phyloP scores from a whole-genome alignment of 2,113 vertebrate genomes.

The Genyomyrus donnyi region DNA sequence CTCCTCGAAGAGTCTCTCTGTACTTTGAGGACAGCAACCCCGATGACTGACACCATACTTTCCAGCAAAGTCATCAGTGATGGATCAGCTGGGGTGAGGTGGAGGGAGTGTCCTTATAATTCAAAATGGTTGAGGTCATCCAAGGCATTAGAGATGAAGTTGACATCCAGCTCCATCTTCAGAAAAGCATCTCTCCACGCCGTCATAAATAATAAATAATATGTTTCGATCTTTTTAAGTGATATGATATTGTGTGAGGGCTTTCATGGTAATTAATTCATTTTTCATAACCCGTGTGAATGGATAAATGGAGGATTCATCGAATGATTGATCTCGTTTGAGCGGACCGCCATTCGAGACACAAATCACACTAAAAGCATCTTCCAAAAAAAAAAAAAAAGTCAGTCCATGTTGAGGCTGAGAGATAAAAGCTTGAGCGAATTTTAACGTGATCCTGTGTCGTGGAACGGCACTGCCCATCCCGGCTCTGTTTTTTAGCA shows the following conservation, averaged over 20 bases:
- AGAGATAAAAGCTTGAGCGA: neutral
- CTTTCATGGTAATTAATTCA: slow-evolving; percentile 65
- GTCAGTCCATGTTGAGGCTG: slow-evolving; percentile 34
- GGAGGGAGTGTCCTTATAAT: neutral
- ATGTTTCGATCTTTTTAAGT: slow-evolving; percentile 46
- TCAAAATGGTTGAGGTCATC: slow-evolving; percentile 7
- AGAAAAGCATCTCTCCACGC: neutral
- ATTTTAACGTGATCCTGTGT: slow-evolving; percentile 11
- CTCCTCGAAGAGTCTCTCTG: neutral
- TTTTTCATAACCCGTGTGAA: slow-evolving; percentile 51
- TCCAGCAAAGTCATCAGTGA: neutral
- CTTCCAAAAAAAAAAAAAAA: slow-evolving; percentile 31
- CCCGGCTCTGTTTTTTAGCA: neutral
- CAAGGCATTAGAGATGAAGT: slow-evolving; percentile 6
- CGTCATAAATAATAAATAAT: slow-evolving; percentile 23
- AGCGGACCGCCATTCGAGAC: slow-evolving; percentile 48
- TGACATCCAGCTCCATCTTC: neutral
- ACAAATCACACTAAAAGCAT: slow-evolving; percentile 64
- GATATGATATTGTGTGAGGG: slow-evolving; percentile 40
- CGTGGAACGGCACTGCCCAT: neutral
- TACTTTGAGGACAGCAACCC: neutral
- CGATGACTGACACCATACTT: neutral
- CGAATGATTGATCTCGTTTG: slow-evolving; percentile 49
- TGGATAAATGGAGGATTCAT: slow-evolving; percentile 52
- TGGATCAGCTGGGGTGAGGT: neutral